Conservation (phyloP, 2,797 vertebrate genomes). For the Sebastes diaconus region DNA sequence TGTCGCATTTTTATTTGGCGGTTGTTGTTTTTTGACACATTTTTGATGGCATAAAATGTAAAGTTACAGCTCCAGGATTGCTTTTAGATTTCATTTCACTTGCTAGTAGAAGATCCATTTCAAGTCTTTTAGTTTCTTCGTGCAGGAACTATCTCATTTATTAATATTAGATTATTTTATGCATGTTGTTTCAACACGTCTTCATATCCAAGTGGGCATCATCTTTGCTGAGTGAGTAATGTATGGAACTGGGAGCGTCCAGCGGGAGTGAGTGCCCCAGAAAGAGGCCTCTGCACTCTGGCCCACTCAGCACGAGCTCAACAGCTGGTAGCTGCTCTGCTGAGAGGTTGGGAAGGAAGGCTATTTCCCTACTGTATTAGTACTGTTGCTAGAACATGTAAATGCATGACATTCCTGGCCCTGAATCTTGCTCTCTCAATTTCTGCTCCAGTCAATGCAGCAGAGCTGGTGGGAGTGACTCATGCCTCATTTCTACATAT, state of each 20-base stretch:
- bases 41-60: background rate
- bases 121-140: background rate
- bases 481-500: background rate
- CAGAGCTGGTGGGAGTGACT: background rate
- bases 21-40: background rate
- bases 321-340: constrained; percentile 25
- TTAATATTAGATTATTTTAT: background rate
- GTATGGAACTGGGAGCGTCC: background rate
- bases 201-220: background rate
- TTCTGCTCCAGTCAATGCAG: background rate
- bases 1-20: background rate
- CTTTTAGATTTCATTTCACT: background rate
- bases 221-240: constrained; percentile 1
- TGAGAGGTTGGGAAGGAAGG: constrained; percentile 13
- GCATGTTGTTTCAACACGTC: background rate
- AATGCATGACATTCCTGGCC: background rate
- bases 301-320: constrained; percentile 34
- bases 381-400: background rate
- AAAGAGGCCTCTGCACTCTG: constrained; percentile 39
- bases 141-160: background rate
- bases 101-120: background rate
- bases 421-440: background rate
- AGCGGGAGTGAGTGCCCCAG: background rate
- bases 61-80: background rate
- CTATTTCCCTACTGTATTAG: background rate